A percentile compares a stretch with the other conserved stretches of the same genome.
phyloP scores from a whole-genome alignment of 1,140 invertebrate genomes.

The Heterodera schachtii region DNA sequence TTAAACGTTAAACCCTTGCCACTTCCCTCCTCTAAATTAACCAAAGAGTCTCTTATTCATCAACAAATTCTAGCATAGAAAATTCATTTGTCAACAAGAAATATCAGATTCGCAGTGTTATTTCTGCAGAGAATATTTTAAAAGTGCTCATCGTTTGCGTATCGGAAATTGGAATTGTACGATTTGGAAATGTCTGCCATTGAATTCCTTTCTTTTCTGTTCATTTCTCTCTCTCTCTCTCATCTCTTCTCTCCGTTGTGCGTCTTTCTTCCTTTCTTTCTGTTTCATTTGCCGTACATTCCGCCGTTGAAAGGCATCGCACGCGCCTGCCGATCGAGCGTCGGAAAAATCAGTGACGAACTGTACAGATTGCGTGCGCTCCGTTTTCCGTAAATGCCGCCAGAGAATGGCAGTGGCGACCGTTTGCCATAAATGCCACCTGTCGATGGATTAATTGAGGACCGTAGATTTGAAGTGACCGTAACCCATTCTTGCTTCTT shows the following conservation, averaged over 20 bases:
- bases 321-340: constrained; percentile 9
- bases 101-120: no score
- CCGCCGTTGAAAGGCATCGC: constrained; percentile 36
- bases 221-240: background rate
- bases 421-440: constrained; percentile 51
- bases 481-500: background rate
- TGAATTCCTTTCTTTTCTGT: background rate
- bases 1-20: no score
- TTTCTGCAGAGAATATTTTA: no score
- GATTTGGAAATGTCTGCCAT: background rate
- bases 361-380: constrained; percentile 20
- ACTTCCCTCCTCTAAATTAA: no score
- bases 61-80: no score
- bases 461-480: background rate
- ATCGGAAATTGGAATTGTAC: background rate
- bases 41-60: no score
- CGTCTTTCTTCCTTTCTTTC: background rate
- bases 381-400: constrained; percentile 50
- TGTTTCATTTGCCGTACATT: constrained; percentile 27
- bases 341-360: constrained; percentile 7
- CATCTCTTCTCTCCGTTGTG: background rate
- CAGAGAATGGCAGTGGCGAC: constrained; percentile 44
- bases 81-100: no score
- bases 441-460: background rate
- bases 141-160: background rate